phyloP scores from a whole-genome alignment of 2,113 vertebrate species.

The Paramisgurnus dabryanus region DNA sequence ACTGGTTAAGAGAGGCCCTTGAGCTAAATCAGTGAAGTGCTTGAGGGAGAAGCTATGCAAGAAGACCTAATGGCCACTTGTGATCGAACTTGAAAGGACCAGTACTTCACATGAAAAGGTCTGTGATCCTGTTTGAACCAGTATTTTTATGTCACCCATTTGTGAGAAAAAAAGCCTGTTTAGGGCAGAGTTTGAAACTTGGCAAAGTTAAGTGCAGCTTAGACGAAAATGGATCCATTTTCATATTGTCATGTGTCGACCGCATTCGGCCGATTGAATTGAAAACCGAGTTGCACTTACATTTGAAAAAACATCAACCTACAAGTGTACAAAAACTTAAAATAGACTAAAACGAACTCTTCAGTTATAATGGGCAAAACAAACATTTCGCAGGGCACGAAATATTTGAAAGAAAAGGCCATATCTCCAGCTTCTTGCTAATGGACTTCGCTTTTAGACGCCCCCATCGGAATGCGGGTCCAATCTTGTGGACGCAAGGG shows the following conservation, averaged over 20 bases:
- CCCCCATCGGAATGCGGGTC: conserved; percentile 40
- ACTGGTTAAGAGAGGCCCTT: conserved; percentile 51
- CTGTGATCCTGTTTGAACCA: conserved; percentile 22
- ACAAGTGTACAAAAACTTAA: conserved; percentile 15
- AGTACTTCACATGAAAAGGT: conserved; percentile 37
- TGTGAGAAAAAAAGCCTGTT: conserved; percentile 17
- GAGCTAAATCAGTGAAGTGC: conserved; percentile 52
- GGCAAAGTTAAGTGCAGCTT: conserved; percentile 34
- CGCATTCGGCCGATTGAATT: conserved; percentile 2
- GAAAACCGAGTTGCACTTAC: conserved; percentile 28
- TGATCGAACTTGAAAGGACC: conserved; percentile 36
- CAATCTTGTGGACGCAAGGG: conserved; percentile 48
- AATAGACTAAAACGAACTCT: conserved; percentile 40
- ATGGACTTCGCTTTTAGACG: conserved; percentile 60
- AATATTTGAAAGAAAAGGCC: conserved; percentile 47
- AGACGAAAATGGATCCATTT: conserved; percentile 20
- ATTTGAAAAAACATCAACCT: conserved; percentile 34
- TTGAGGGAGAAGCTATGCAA: conserved; percentile 46
- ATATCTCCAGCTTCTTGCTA: conserved; percentile 48
- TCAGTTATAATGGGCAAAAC: conserved; percentile 38
- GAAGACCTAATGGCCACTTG: conserved; percentile 51
- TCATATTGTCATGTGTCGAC: conserved; percentile 14
- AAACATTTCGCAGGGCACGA: conserved; percentile 52
- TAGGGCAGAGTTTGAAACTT: conserved; percentile 27
- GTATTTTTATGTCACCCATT: conserved; percentile 18